Percentiles rank a stretch among this genome's conserved stretches.
These are phyloP conservation scores for Triops cancriformis DNA, from an alignment of 1,140 invertebrate species.

Conservation along the genomic window DNA sequence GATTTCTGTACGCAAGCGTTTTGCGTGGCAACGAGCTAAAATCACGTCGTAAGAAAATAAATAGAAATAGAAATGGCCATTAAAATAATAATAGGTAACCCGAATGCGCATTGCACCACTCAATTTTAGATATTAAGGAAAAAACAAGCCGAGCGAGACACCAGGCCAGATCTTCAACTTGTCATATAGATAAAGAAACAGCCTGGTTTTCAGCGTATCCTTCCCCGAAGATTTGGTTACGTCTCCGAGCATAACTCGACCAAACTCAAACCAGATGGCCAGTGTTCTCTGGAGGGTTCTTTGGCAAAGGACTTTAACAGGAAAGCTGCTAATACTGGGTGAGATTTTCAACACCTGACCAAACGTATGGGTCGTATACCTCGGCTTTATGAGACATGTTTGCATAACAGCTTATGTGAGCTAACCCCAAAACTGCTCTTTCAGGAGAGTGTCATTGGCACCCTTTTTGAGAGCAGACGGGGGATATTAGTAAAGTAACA, in stretches of 20 bases:
- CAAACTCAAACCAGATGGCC: background rate
- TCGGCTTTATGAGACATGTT: conserved; percentile 13
- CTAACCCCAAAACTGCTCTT: background rate
- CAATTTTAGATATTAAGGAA: too few species aligned
- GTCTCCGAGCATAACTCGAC: background rate
- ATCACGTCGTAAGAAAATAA: background rate
- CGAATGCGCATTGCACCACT: background rate
- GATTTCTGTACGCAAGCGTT: too few species aligned
- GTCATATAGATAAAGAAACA: too few species aligned
- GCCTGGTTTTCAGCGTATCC: too few species aligned
- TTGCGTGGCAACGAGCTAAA: too few species aligned
- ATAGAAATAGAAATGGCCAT: background rate
- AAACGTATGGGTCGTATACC: conserved; percentile 8
- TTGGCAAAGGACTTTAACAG: background rate
- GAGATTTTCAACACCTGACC: conserved; percentile 13
- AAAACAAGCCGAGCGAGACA: too few species aligned
- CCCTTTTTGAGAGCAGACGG: background rate
- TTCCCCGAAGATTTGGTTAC: too few species aligned
- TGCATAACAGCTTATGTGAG: conserved; percentile 13
- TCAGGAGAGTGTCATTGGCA: background rate
- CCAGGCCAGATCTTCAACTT: too few species aligned
- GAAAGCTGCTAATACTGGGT: conserved; percentile 7
- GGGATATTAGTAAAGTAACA: background rate
- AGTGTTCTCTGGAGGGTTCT: background rate
- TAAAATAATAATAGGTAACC: background rate